Evolutionary conservation across 2,797 vertebrate species (phyloP), one percentile per base, ranked within the genome.

Genomic region (Arrhamphus sclerolepis): DNA sequence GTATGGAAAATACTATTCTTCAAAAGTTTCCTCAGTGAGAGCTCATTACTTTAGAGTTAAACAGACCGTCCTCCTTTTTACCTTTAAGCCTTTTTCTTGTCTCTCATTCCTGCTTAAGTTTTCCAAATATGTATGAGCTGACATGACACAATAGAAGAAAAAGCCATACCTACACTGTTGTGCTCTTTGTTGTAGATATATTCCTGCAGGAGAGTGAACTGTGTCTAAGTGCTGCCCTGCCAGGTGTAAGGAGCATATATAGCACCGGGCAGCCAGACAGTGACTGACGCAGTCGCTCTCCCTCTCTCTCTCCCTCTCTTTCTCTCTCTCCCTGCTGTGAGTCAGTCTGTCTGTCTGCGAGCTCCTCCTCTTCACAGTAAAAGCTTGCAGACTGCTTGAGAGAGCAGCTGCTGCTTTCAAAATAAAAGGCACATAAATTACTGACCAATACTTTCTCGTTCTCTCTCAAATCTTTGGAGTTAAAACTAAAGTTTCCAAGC

Each of bases 171-270:
- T 91, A 88, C 20, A 68, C 65, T 55, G 67, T 43, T 56, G 48
- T 41, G 53, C 54, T 68, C 24, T 72, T n/a, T 20, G 68, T 22
- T 38, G 70, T 46, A 53, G 82, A 56, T 85, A 76, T 77, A 70
- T 77, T 71, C 86, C 86, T 72, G 75, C 74, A 79, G 79, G 69
- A 84, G 66, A 48, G 75, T 52, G 47, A 73, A 52, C 42, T 40
- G 57, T 5, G 72, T 42, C 51, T 66, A 66, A 51, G 52, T 79
- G 81, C 64, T 62, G 78, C 62, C 34, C 70, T 65, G 67, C 72
- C 94, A 94, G 94, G 93, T 94, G 88, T 76, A 59, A 62, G 76
- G 63, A 74, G 70, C 80, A 86, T 95, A 89, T 94, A 96, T 94
- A 94, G 85, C 58, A 16, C 57, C 17, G 71, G 82, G 82, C 82